Conservation (phyloP, 2,888 invertebrate species). For the Cephus spinipes region DNA sequence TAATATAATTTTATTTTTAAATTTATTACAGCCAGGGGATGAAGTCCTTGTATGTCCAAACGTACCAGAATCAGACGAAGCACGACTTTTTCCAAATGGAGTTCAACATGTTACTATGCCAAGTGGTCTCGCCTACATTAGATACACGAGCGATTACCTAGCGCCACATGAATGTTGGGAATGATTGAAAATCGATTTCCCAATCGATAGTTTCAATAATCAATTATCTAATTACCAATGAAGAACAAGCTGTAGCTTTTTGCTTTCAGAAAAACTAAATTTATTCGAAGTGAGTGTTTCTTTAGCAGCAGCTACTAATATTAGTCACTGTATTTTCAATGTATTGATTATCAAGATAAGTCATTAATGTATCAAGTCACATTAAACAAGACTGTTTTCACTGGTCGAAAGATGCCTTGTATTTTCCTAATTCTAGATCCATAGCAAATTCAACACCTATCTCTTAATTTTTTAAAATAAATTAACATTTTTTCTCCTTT, state of each 20-base stretch:
- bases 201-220: background rate
- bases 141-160: conserved; percentile 13
- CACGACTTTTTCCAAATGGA: conserved; percentile 13
- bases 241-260: too few relatives aligned
- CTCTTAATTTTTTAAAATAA: too few relatives aligned
- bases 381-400: background rate
- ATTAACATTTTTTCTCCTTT: too few relatives aligned
- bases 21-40: conserved; percentile 12
- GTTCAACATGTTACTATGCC: conserved; percentile 10
- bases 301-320: background rate
- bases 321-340: background rate
- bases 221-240: background rate
- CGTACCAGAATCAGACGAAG: conserved; percentile 6
- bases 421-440: background rate
- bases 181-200: background rate
- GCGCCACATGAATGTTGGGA: conserved; percentile 17
- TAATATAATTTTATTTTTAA: background rate
- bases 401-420: background rate
- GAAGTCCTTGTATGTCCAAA: conserved; percentile 6
- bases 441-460: background rate
- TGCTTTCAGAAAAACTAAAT: background rate
- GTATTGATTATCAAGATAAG: background rate
- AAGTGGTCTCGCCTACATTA: conserved; percentile 15
- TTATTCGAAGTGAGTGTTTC: background rate
- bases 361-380: background rate